Conservation (phyloP, 2,888 invertebrate species). For the Hoplodrina ambigua region DNA sequence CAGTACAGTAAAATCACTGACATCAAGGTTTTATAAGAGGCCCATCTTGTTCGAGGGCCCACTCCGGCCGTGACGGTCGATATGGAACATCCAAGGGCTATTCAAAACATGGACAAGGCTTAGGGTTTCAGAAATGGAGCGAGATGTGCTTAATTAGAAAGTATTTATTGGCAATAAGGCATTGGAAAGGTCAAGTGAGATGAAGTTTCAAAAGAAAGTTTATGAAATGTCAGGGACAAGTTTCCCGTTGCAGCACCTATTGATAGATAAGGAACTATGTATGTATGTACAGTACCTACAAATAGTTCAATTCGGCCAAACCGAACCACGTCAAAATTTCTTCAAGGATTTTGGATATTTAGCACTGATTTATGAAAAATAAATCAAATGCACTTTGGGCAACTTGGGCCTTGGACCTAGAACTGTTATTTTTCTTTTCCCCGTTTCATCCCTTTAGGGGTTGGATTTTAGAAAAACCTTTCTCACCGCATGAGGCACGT, state of each 20-base stretch:
- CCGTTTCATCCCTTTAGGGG: too few species aligned
- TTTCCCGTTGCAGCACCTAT: neutral
- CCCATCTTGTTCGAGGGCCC: slow-evolving; percentile 43
- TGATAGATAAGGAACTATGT: neutral
- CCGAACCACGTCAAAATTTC: too few species aligned
- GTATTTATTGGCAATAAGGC: neutral
- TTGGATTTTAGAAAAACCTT: too few species aligned
- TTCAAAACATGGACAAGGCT: slow-evolving; percentile 32
- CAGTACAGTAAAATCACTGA: slow-evolving; percentile 51
- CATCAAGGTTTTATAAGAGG: slow-evolving; percentile 51
- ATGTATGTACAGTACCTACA: too few species aligned
- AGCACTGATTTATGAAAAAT: too few species aligned
- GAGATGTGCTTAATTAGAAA: slow-evolving; percentile 7
- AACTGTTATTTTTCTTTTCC: too few species aligned
- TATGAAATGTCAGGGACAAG: neutral
- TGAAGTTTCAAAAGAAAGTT: slow-evolving; percentile 14
- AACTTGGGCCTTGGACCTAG: too few species aligned
- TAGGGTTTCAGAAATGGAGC: slow-evolving; percentile 25
- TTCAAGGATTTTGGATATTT: too few species aligned
- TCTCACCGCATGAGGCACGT: too few species aligned
- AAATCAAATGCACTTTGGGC: too few species aligned
- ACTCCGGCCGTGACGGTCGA: slow-evolving; percentile 32
- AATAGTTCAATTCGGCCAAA: too few species aligned
- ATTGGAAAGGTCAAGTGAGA: neutral
- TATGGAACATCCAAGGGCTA: slow-evolving; percentile 34